Evolutionary conservation across 2,797 vertebrate genomes (phyloP).

Genomic region (Furcifer pardalis): DNA sequence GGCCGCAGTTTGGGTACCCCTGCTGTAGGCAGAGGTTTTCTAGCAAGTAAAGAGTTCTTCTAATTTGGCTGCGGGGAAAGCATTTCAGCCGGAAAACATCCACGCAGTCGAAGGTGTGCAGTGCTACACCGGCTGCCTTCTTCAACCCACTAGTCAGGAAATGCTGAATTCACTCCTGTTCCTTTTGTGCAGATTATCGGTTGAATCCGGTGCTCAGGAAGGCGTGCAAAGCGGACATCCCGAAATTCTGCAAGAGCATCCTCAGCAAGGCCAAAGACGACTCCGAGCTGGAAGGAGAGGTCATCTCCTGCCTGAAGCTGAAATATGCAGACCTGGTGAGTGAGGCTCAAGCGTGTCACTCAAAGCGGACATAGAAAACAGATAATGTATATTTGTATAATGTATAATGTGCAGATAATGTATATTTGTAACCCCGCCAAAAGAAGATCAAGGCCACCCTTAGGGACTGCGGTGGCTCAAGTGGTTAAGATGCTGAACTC

Average conservation of each 20-base stretch:
- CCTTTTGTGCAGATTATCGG: constrained; percentile 85
- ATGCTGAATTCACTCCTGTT: not conserved
- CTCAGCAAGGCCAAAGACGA: constrained; percentile 91
- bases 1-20: too few relatives aligned
- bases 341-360: not conserved
- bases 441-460: too few relatives aligned
- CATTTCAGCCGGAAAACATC: not conserved
- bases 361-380: not conserved
- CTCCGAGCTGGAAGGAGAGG: constrained; percentile 92
- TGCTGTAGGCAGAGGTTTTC: too few relatives aligned
- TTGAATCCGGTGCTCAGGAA: constrained; percentile 94
- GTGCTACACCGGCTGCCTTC: too few relatives aligned
- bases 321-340: constrained; percentile 96
- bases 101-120: fast-evolving
- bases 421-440: not conserved
- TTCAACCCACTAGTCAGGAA: not conserved
- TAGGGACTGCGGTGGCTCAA: too few relatives aligned
- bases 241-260: constrained; percentile 93
- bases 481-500: too few relatives aligned
- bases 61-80: not conserved
- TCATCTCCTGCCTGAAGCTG: constrained; percentile 94
- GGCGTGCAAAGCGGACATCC: constrained; percentile 96
- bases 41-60: not conserved
- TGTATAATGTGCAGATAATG: too few relatives aligned
- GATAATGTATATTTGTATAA: not conserved